phyloP scores from a whole-genome alignment of 2,888 invertebrate genomes.

The Nasonia oneida region DNA sequence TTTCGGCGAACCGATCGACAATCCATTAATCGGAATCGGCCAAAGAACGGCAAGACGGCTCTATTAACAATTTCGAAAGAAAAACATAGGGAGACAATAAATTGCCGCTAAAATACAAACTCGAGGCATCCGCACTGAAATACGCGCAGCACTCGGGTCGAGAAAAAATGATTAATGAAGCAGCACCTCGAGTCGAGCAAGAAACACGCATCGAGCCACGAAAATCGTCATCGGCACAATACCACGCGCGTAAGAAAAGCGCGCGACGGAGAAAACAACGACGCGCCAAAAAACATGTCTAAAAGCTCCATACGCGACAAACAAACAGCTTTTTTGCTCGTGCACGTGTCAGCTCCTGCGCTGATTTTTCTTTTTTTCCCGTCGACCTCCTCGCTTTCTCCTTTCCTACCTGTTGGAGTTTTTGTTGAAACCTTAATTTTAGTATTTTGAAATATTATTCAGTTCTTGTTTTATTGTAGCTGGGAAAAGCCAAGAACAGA shows the following conservation, averaged over 20 bases:
- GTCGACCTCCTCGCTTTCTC: neutral
- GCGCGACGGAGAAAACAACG: slow-evolving; percentile 17
- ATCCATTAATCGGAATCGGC: neutral
- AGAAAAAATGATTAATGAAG: no score
- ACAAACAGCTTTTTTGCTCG: neutral
- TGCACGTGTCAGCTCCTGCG: slow-evolving; percentile 2
- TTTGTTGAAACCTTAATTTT: no score
- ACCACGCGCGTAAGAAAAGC: neutral
- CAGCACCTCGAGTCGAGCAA: no score
- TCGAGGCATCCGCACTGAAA: neutral
- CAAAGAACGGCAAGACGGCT: neutral
- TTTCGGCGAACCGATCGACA: no score
- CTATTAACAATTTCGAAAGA: neutral
- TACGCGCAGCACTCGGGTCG: no score
- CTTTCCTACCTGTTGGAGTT: neutral
- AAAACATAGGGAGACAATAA: neutral
- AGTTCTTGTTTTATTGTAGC: no score
- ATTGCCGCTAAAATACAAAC: neutral
- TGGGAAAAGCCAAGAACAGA: no score
- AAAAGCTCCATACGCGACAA: neutral
- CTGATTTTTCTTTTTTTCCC: slow-evolving; percentile 14
- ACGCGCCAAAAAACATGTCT: neutral
- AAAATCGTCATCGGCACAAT: neutral
- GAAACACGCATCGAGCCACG: neutral
- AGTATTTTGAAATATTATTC: no score